Conservation (phyloP, 2,113 vertebrate species). For the Carassius carassius region DNA sequence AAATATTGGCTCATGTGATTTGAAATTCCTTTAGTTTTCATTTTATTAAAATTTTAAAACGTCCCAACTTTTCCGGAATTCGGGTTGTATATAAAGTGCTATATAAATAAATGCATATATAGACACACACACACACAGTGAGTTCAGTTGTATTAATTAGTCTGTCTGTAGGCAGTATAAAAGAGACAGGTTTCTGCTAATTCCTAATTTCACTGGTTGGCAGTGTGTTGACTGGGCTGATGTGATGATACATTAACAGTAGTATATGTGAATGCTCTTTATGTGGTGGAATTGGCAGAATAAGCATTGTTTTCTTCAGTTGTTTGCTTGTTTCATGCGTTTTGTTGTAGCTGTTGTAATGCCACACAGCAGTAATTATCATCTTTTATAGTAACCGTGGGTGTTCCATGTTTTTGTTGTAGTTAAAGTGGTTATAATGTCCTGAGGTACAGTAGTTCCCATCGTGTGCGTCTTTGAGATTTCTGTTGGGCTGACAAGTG, state of each 20-base stretch:
- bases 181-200: background rate
- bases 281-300: background rate
- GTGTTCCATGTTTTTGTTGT: constrained; percentile 15
- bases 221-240: background rate
- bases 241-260: background rate
- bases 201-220: background rate
- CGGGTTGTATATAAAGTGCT: too few relatives aligned
- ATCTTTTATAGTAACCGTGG: background rate
- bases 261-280: background rate
- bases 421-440: constrained; percentile 5
- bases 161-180: too few relatives aligned
- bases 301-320: constrained; percentile 4
- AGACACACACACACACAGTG: background rate
- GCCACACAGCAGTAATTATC: background rate
- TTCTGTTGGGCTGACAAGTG: constrained; percentile 23
- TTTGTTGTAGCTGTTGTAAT: constrained; percentile 10
- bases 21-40: too few relatives aligned
- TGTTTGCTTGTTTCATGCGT: background rate
- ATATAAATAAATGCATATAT: too few relatives aligned
- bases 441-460: background rate
- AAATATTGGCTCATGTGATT: too few relatives aligned
- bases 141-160: background rate
- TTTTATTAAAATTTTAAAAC: too few relatives aligned
- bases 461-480: background rate
- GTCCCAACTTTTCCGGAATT: too few relatives aligned